phyloP scores from a whole-genome alignment of 2,113 vertebrate species.

The Alethe diademata region DNA sequence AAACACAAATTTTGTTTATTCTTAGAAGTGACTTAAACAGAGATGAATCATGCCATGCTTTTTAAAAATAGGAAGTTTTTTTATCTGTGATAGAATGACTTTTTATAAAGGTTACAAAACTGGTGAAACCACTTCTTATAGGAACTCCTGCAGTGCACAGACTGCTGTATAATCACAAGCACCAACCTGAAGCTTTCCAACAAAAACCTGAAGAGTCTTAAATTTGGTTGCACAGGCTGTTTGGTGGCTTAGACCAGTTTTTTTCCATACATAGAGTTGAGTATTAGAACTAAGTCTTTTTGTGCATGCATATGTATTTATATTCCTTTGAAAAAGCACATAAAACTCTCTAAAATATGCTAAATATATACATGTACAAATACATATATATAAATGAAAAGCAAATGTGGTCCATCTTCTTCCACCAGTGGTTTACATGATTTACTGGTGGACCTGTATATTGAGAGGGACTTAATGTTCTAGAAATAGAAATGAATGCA shows the following conservation, averaged over 20 bases:
- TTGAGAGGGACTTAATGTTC: not conserved
- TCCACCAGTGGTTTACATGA: not conserved
- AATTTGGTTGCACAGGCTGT: slow-evolving; percentile 13
- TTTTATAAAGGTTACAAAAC: slow-evolving; percentile 30
- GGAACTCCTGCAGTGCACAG: not conserved
- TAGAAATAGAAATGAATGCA: not conserved
- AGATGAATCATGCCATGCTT: not conserved
- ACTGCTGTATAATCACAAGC: not conserved
- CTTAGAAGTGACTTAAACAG: not conserved
- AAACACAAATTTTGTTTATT: not conserved
- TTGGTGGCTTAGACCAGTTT: slow-evolving; percentile 19
- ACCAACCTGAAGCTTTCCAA: not conserved
- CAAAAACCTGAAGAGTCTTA: not conserved
- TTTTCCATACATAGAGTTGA: not conserved
- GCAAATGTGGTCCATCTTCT: not conserved
- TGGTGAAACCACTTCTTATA: slow-evolving; percentile 28
- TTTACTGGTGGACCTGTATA: not conserved
- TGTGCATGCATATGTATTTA: not conserved
- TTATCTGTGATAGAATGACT: not conserved
- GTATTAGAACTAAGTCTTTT: not conserved
- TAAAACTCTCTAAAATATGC: not conserved
- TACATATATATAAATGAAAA: not conserved
- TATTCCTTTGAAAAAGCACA: not conserved
- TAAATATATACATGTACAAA: too few relatives aligned
- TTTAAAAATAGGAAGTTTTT: not conserved